Evolutionary conservation across 1,140 invertebrate genomes (phyloP), one percentile per base, ranked within the genome.

Genomic region (Pararge aegeria): DNA sequence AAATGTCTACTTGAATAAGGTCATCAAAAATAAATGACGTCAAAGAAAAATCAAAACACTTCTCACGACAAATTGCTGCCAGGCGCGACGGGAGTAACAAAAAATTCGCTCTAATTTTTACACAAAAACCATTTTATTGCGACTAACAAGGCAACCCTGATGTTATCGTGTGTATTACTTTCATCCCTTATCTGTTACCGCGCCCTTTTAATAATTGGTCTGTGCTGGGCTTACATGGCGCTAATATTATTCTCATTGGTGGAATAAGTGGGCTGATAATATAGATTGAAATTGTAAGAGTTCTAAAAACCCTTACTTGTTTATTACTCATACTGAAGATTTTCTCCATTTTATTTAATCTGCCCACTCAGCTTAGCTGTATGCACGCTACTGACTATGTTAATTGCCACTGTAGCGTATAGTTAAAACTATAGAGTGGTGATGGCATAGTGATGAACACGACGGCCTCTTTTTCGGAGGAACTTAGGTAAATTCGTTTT

Each of bases 141-240:
- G 69, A 62, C 76, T 85, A 86, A 88, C 80, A 73, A 85, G 77
- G 48, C 70, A 70, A 69, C 74, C 80, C 76, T 70, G 80, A 86
- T 86, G 69, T 64, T 88, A 88, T 86, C 83, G 66, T 49, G 20
- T 68, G 75, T 85, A 86, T 88, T 88, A 86, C 83, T 86, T 86
- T 88, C 85, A 85, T 80, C 83, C 81, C 78, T 82, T 83, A 84
- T 83, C 82, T 69, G 61, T 68, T 70, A 73, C 71, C 75, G 70
- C 68, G 64, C 68, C 73, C 78, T 78, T 80, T 54, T 64, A 61
- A 80, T 87, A 80, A 85, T 84, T 83, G 73, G 74, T 55, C 34
- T 16, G 46, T 0, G 58, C 30, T 68, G 3, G 77, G 77, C 49
- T 82, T 74, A 88, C 68, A 86, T 80, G 73, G 20, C 50, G 19